Evolutionary conservation across 2,797 vertebrate genomes (phyloP), one percentile per base, ranked within the genome.

Genomic region (Valencia hispanica): DNA sequence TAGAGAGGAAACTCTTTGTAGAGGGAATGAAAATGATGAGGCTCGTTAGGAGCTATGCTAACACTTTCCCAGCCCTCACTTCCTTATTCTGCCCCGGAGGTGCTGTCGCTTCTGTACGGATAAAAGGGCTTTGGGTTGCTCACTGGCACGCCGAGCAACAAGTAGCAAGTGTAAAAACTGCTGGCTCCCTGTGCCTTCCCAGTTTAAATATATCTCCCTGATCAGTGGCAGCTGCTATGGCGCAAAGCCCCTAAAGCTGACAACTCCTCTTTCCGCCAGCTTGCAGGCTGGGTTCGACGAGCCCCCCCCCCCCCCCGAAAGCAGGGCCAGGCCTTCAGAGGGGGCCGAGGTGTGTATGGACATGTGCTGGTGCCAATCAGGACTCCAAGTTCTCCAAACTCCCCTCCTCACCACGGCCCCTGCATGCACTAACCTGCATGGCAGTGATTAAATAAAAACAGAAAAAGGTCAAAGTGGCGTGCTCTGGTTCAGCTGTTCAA

Each of bases 281-380:
- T 11, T 72, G 79, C 57, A 70, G 80, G 85, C 65, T 82, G 82
- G 84, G 88, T 82, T 87, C 84, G 85, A 70, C 75, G 76, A 82
- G 80, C 85, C 89, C 88, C 87, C 90, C 86, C 76, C 81, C 79
- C 85, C 89, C 88, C 87, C 90, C 86, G 75, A 84, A 89, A 89
- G 89, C 85, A 82, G 81, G 85, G 84, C 83, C 88, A 83, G 81
- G 86, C 74, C 77, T 73, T 79, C 82, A 85, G 75, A 78, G 86
- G 85, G 77, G 84, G 86, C 79, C 89, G 90, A 93, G 89, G 91
- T 91, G 92, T 91, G 88, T 93, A 93, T 89, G 95, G 85, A 94
- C 97, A 98, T 94, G 88, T 97, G 96, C 93, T 94, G 82, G 87
- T 96, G 96, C 96, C 97, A 96, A 94, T 98, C 97, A 97, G 91